Evolutionary conservation across 1,140 invertebrate species (phyloP).

Genomic region (Delia radicum): DNA sequence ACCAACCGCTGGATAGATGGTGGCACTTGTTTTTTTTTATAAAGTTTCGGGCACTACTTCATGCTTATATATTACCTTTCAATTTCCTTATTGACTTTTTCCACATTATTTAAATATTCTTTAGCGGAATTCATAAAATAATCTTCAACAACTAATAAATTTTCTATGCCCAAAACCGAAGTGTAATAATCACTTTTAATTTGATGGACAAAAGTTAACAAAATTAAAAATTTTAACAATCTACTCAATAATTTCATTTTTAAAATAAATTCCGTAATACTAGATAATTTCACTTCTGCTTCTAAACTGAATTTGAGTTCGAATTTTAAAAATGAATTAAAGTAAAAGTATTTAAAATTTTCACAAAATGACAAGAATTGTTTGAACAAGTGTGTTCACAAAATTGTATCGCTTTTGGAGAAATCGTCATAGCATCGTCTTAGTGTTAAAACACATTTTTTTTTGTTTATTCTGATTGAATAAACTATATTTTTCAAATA

Average conservation of each 20-base stretch:
- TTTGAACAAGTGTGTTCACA: neutral
- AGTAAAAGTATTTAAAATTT: too few species aligned
- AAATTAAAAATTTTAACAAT: neutral
- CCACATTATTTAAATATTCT: slow-evolving; percentile 5
- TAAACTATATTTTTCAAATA: too few species aligned
- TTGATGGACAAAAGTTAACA: neutral
- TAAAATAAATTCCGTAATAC: too few species aligned
- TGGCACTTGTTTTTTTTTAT: too few species aligned
- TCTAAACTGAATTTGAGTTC: neutral
- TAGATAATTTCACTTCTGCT: neutral
- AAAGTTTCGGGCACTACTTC: too few species aligned
- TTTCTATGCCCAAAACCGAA: neutral
- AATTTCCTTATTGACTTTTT: neutral
- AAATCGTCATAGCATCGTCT: too few species aligned
- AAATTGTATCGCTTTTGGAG: too few species aligned
- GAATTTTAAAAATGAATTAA: neutral
- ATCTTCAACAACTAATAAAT: neutral
- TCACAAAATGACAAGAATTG: neutral
- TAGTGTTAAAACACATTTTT: too few species aligned
- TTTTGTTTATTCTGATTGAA: too few species aligned
- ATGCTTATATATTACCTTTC: slow-evolving; percentile 20
- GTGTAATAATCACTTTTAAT: slow-evolving; percentile 21
- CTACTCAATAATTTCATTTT: too few species aligned
- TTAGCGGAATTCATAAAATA: neutral
- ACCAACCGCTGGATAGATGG: too few species aligned